Percentiles rank a stretch among this genome's conserved stretches.
These are phyloP conservation scores for Ypsolopha sequella DNA, from an alignment of 2,888 invertebrate species.

Conservation along the genomic window DNA sequence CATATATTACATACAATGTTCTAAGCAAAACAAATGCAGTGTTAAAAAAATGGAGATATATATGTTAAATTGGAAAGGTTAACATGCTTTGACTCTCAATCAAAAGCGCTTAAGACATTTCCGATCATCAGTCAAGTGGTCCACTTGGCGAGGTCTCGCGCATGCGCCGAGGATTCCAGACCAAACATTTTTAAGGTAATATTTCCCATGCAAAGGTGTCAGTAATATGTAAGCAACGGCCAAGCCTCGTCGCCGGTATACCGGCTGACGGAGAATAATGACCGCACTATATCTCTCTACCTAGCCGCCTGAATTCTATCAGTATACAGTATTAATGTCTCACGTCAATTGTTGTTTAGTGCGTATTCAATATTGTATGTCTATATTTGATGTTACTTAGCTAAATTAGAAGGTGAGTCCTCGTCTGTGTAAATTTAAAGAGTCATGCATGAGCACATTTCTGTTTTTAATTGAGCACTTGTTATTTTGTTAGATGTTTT, in stretches of 20 bases:
- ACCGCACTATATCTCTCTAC: conserved; percentile 20
- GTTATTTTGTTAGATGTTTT: background rate
- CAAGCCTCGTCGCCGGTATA: conserved; percentile 34
- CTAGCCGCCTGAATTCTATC: conserved; percentile 25
- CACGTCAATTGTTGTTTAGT: conserved; percentile 56
- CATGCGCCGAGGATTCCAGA: conserved; percentile 38
- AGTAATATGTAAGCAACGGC: conserved; percentile 44
- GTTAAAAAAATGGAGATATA: too few species aligned
- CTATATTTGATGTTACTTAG: conserved; percentile 28
- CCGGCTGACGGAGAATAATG: conserved; percentile 42
- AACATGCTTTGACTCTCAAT: conserved; percentile 16
- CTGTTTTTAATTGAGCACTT: background rate
- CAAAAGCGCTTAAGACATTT: conserved; percentile 16
- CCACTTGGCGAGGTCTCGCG: conserved; percentile 50
- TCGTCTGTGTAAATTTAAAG: background rate
- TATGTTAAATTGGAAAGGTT: too few species aligned
- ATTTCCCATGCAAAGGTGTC: conserved; percentile 33
- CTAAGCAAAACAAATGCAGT: too few species aligned
- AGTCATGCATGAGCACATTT: background rate
- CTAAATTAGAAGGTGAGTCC: conserved; percentile 27
- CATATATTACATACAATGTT: too few species aligned
- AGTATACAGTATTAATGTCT: conserved; percentile 23
- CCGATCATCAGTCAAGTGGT: conserved; percentile 35
- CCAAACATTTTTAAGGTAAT: conserved; percentile 30
- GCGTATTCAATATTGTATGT: conserved; percentile 23